Evolutionary conservation across 2,888 invertebrate species (phyloP).

Genomic region (Teleogryllus oceanicus): DNA sequence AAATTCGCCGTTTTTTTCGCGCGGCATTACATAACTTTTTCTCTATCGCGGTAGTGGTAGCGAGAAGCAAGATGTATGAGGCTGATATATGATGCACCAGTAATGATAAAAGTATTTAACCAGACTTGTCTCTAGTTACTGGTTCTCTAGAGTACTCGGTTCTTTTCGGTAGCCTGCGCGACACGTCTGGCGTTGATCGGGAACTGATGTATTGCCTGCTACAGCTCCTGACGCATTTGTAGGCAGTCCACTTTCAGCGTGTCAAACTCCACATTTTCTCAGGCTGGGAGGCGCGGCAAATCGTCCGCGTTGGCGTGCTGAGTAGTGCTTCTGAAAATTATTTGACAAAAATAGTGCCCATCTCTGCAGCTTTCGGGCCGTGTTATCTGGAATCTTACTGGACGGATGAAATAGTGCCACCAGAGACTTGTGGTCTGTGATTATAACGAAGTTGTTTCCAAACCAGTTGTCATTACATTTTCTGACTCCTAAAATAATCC

Average conservation of each 20-base stretch:
- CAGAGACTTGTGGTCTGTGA: not conserved
- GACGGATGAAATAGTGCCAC: not conserved
- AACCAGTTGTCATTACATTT: not conserved
- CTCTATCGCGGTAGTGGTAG: too few species aligned
- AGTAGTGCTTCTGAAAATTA: not conserved
- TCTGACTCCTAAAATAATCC: conserved; percentile 6
- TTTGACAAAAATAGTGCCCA: not conserved
- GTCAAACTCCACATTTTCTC: not conserved
- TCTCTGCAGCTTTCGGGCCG: not conserved
- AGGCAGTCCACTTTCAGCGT: not conserved
- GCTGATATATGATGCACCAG: too few species aligned
- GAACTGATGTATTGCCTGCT: not conserved
- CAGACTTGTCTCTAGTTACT: too few species aligned
- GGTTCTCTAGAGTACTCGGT: not conserved
- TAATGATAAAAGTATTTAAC: too few species aligned
- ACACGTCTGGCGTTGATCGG: not conserved
- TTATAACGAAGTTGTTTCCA: not conserved
- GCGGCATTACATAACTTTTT: too few species aligned
- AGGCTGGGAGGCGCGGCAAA: not conserved
- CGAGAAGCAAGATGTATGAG: too few species aligned
- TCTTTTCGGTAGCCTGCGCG: not conserved
- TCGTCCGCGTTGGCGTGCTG: not conserved
- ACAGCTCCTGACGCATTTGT: not conserved
- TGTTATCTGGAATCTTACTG: not conserved
- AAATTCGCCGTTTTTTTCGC: too few species aligned